phyloP scores from a whole-genome alignment of 2,113 vertebrate genomes.

The Heteronetta atricapilla region DNA sequence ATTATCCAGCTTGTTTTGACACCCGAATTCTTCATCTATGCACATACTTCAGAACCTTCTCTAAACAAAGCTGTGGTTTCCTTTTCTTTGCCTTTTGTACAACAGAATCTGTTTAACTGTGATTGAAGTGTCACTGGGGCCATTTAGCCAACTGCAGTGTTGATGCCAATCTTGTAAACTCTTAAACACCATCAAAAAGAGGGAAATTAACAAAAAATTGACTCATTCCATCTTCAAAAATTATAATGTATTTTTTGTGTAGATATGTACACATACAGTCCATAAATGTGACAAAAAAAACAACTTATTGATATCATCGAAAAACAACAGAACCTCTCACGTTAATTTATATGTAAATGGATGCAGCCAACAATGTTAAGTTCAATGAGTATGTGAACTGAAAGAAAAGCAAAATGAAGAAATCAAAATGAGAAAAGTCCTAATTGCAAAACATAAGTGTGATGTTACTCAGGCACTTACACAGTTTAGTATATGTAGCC shows the following conservation, averaged over 20 bases:
- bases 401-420: neutral
- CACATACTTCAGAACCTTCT: neutral
- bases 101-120: neutral
- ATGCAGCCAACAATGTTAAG: neutral
- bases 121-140: neutral
- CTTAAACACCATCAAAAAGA: neutral
- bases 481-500: neutral
- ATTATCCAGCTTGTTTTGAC: neutral
- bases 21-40: neutral
- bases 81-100: neutral
- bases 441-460: neutral
- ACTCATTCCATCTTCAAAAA: neutral
- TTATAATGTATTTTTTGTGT: neutral
- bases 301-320: neutral
- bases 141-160: neutral
- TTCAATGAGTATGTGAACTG: neutral
- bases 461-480: neutral
- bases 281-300: neutral
- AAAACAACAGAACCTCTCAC: neutral
- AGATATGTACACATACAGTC: neutral
- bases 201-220: neutral
- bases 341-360: neutral
- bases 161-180: neutral
- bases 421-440: neutral
- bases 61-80: neutral